These are phyloP conservation scores for Xiphophorus hellerii DNA, from an alignment of 2,113 vertebrate species.

Conservation along the genomic window DNA sequence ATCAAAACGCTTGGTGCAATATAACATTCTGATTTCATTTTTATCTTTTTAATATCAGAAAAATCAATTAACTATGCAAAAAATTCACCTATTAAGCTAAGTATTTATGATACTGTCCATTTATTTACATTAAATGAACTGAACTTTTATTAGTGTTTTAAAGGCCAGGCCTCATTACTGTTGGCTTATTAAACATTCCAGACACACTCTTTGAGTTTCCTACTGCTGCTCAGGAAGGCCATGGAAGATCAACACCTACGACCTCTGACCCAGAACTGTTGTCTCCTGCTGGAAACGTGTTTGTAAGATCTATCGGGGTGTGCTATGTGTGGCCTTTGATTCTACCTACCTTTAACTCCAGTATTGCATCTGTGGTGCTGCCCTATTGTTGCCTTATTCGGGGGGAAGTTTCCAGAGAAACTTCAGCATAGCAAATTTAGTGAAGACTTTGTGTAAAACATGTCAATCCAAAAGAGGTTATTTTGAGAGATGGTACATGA, in stretches of 20 bases:
- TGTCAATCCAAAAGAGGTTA: slow-evolving; percentile 27
- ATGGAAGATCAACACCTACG: slow-evolving; percentile 52
- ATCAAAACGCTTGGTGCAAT: slow-evolving; percentile 37
- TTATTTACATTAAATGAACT: slow-evolving; percentile 51
- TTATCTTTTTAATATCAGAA: slow-evolving; percentile 44
- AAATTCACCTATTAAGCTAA: slow-evolving; percentile 44
- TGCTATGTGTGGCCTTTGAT: slow-evolving; percentile 69
- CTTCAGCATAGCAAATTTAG: slow-evolving; percentile 58
- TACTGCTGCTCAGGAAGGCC: slow-evolving; percentile 67
- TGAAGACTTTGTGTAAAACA: slow-evolving; percentile 41
- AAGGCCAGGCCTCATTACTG: slow-evolving; percentile 42
- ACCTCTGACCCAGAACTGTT: slow-evolving; percentile 50
- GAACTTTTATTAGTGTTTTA: slow-evolving; percentile 41
- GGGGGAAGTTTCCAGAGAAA: slow-evolving; percentile 50
- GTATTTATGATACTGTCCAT: slow-evolving; percentile 62
- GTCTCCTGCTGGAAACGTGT: slow-evolving; percentile 41
- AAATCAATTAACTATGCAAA: slow-evolving; percentile 77
- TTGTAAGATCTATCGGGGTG: slow-evolving; percentile 42
- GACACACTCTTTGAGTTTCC: slow-evolving; percentile 33
- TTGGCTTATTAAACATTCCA: slow-evolving; percentile 45
- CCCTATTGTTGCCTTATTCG: slow-evolving; percentile 73
- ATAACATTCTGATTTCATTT: slow-evolving; percentile 49
- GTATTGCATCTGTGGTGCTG: slow-evolving; percentile 74
- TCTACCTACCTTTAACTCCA: slow-evolving; percentile 66
- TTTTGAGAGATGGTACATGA: slow-evolving; percentile 56